Evolutionary conservation across 2,797 vertebrate species (phyloP), one percentile per base, ranked within the genome.

Genomic region (Anomalospiza imberbis): DNA sequence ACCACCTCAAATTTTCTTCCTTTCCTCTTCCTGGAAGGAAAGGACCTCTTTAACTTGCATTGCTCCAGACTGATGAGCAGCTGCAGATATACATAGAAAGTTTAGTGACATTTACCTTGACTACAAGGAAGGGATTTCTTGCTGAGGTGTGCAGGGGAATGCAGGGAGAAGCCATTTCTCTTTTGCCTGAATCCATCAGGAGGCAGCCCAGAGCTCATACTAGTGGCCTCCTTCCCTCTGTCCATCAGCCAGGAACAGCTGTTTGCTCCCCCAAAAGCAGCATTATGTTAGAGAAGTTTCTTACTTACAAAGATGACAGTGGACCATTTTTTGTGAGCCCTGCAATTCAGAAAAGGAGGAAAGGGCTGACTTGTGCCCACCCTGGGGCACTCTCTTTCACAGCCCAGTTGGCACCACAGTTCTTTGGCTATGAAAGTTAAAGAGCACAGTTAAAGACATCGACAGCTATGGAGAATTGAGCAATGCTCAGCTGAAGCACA

Each of bases 221-320:
- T 1, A 19, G 38, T 17, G 12, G 16, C 44, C 20, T 45, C 25
- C 29, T 50, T 19, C 34, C 26, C 55, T 29, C 44, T 2, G 0
- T 26, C 20, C 18, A 42, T 12, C 57, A 65, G 42, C 19, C 38
- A 80, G 61, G 48, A 85, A 14, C 22, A 36, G 38, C 19, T 53
- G 8, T 29, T 77, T 31, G 53, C 31, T 71, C n/a, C 34, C 50
- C 25, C 13, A 36, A 3, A 78, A 63, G 47, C 1, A 12, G 16
- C 18, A 16, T 6, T 4, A 72, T 1, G 1, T 11, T 44, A 50
- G 28, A 67, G 16, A 82, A 54, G 11, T 40, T 28, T 29, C 40
- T 42, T 32, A 10, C 24, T 58, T 29, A 50, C 42, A 57, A 21
- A 48, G 22, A 57, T 4, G 9, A 34, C 10, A 28, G 18, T 10